Percentiles rank a stretch among this genome's conserved stretches.
phyloP scores from a whole-genome alignment of 2,888 invertebrate genomes.

The Cephus pulcher region DNA sequence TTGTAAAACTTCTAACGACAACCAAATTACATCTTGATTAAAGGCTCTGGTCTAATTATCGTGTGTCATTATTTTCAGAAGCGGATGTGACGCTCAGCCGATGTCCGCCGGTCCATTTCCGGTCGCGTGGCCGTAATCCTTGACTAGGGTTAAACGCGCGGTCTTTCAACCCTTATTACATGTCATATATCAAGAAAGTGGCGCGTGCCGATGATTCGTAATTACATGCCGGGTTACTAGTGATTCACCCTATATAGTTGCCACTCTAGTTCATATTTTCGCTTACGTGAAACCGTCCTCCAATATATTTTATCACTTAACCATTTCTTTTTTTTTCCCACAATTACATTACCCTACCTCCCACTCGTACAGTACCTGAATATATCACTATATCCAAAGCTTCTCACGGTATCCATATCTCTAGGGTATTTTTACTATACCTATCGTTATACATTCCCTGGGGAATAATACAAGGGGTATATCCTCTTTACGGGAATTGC shows the following conservation, averaged over 20 bases:
- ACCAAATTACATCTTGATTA: background rate
- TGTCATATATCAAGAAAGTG: slow-evolving; percentile 40
- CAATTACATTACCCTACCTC: no score
- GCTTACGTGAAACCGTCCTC: no score
- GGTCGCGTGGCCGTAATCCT: slow-evolving; percentile 41
- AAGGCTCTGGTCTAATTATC: background rate
- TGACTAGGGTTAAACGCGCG: slow-evolving; percentile 28
- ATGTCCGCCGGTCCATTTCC: slow-evolving; percentile 26
- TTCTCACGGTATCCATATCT: no score
- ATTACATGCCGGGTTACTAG: slow-evolving; percentile 3
- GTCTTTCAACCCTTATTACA: slow-evolving; percentile 34
- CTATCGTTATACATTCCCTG: no score
- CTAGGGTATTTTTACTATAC: no score
- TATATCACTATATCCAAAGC: no score
- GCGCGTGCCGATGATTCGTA: slow-evolving; percentile 31
- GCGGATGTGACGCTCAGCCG: background rate
- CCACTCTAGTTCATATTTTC: background rate
- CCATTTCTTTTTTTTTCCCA: no score
- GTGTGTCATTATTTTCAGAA: background rate
- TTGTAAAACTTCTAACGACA: no score
- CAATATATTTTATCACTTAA: no score
- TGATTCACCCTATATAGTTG: background rate
- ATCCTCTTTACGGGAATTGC: no score
- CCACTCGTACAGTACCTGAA: no score
- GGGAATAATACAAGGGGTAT: no score